Percentiles rank a stretch among this genome's conserved stretches.
These are phyloP conservation scores for Paraescarpia echinospica DNA, from an alignment of 1,140 invertebrate genomes.

Conservation along the genomic window DNA sequence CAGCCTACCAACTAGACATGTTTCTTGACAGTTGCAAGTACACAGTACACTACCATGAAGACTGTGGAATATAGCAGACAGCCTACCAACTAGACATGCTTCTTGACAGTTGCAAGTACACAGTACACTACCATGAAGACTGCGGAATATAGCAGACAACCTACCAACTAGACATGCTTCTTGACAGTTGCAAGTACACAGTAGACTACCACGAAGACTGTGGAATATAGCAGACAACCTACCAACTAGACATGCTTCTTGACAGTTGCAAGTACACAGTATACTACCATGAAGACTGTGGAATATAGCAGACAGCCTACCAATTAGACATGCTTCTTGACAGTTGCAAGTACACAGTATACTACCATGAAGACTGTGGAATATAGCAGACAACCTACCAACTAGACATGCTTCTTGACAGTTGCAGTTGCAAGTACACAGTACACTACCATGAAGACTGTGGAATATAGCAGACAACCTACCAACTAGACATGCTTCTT, in stretches of 20 bases:
- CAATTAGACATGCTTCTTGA: not conserved
- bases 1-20: not conserved
- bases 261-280: no score
- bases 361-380: not conserved
- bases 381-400: not conserved
- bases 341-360: no score
- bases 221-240: not conserved
- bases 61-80: not conserved
- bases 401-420: not conserved
- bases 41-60: not conserved
- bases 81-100: not conserved
- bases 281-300: not conserved
- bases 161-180: not conserved
- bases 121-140: not conserved
- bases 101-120: no score
- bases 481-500: not conserved
- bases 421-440: no score
- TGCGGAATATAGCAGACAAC: not conserved
- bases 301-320: not conserved
- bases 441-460: not conserved
- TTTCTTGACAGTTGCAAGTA: no score
- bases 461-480: not conserved
- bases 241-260: not conserved
- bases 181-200: no score
- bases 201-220: not conserved